Base-by-base conservation (phyloP, 2,113 vertebrate genomes). In the Pollimyrus isidori region DNA sequence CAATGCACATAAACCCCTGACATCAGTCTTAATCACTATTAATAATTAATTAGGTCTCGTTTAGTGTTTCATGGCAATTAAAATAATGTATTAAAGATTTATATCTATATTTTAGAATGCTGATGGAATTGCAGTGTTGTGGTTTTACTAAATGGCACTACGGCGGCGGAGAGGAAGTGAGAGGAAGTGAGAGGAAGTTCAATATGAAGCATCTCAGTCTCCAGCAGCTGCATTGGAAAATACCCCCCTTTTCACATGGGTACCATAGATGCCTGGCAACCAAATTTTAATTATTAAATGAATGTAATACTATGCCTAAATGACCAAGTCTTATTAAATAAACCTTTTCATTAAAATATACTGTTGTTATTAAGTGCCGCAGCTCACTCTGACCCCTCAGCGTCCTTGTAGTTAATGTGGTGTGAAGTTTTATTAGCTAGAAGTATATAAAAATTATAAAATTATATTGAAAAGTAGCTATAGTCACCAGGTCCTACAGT, bases 391-490 rank as follows among this genome's bases (percentile, higher is more conserved):
- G 53, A 58, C 30, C 11, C 73, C 21, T 56, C 73, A 4, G 39
- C 84, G 73, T 89, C 73, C 50, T 21, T 76, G 50, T 83, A 53
- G 35, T 89, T 83, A 76, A 82, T 89, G 88, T 26, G 23, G 82
- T 85, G 46, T 83, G 73, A 83, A 89, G 35, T 73, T 80, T 48
- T 23, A 85, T 85, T 85, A 46, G 46, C 42, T 83, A 48, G 42
- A 85, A 46, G 35, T 85, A 26, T 48, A 85, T 85, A 26, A 46
- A 84, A 85, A 46, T 49, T 49, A n/a, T 85, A n/a, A 85, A 46
- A 49, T 46, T 48, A 85, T 85, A 49, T 46, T 48, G 46, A 48
- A 85, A 11, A 26, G 15, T 85, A 23, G 11, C 46, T 85, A 48
- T 21, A 85, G 46, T 85, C 21, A 49, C 82, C 42, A 49, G 21